These are phyloP conservation scores for Intellagama lesueurii DNA, from an alignment of 2,797 vertebrate genomes.

Conservation along the genomic window DNA sequence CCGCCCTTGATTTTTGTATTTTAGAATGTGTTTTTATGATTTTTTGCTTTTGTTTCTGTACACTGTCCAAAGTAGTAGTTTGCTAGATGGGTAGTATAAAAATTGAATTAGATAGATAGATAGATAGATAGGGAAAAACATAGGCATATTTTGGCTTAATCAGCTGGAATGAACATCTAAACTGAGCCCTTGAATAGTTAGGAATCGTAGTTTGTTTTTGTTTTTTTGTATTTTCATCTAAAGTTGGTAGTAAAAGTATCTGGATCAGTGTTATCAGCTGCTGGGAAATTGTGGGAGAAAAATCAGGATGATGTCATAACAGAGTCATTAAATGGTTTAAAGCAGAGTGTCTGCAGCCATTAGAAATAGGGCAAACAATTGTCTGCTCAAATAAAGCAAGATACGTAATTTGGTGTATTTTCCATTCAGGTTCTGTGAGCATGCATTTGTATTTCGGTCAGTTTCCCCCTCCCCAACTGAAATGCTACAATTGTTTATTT, in stretches of 20 bases:
- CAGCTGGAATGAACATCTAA: background rate
- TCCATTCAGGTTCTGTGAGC: background rate
- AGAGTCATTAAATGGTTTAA: background rate
- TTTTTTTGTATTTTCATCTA: background rate
- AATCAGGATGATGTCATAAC: background rate
- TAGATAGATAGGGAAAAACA: background rate
- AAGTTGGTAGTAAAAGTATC: background rate
- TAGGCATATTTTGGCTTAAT: background rate
- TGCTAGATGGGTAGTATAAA: no score
- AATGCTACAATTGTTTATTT: no score
- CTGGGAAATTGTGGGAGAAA: background rate
- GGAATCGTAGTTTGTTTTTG: background rate
- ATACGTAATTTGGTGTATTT: background rate
- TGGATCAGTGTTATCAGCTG: background rate
- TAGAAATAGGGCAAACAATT: background rate
- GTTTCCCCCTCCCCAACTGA: no score
- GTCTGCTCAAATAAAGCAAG: background rate
- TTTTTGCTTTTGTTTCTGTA: no score
- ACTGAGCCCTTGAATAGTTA: background rate
- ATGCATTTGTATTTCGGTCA: background rate
- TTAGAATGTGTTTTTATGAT: no score
- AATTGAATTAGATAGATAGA: no score
- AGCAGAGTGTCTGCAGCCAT: background rate
- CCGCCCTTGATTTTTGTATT: no score
- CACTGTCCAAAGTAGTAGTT: no score